Evolutionary conservation across 2,113 vertebrate genomes (phyloP).

Genomic region (Eolophus roseicapilla): DNA sequence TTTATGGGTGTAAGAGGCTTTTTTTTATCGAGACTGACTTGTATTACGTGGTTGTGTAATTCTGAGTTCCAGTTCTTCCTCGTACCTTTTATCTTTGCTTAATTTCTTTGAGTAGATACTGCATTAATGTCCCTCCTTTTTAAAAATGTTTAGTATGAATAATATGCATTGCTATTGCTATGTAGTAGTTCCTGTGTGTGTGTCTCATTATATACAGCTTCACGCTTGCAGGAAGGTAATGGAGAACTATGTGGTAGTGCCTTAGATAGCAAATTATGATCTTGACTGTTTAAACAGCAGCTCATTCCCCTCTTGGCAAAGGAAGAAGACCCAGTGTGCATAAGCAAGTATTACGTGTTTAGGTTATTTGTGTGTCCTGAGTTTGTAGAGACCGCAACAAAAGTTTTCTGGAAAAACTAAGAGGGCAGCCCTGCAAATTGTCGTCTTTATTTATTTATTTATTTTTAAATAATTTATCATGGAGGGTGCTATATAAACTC

Average conservation of each 20-base stretch:
- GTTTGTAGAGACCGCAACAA: neutral
- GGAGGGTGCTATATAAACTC: neutral
- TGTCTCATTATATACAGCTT: neutral
- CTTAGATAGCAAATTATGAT: neutral
- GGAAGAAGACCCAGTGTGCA: neutral
- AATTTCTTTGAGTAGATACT: neutral
- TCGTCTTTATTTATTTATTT: too few species aligned
- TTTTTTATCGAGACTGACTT: fast-evolving
- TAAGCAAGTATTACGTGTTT: neutral
- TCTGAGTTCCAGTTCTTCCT: neutral
- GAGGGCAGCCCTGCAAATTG: neutral
- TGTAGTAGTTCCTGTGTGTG: neutral
- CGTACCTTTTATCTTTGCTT: neutral
- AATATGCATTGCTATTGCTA: neutral
- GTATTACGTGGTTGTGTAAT: neutral
- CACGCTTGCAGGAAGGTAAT: neutral
- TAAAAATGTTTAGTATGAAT: neutral
- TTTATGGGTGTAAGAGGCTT: neutral
- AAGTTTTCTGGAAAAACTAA: neutral
- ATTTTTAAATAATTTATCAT: neutral
- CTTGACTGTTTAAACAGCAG: neutral
- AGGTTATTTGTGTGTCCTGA: neutral
- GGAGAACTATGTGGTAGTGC: neutral
- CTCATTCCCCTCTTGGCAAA: neutral
- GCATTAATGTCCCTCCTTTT: neutral